phyloP scores from a whole-genome alignment of 2,113 vertebrate genomes.

The Podilymbus podiceps region DNA sequence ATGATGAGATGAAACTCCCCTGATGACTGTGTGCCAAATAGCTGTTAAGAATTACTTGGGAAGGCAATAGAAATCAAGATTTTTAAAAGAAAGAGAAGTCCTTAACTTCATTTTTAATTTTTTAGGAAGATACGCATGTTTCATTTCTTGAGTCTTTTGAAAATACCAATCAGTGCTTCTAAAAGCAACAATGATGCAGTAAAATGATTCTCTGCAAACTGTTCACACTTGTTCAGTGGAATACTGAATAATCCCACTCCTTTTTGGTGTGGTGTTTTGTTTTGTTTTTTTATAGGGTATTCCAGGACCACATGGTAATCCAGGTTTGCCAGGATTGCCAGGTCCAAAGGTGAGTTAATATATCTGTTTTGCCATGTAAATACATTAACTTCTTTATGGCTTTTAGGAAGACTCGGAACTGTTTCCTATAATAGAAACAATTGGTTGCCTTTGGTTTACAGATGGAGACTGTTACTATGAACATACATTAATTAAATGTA shows the following conservation, averaged over 20 bases:
- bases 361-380: background rate
- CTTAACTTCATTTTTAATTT: background rate
- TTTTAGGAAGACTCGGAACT: background rate
- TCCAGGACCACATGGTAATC: constrained; percentile 89
- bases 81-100: background rate
- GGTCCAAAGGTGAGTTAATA: constrained; percentile 87
- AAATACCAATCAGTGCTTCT: background rate
- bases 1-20: background rate
- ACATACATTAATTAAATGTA: background rate
- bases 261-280: background rate
- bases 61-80: background rate
- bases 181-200: background rate
- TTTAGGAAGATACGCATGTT: background rate
- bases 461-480: background rate
- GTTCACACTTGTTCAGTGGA: background rate
- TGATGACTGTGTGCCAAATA: background rate
- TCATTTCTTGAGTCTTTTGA: background rate
- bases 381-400: background rate
- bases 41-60: background rate
- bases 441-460: background rate
- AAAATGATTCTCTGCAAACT: background rate
- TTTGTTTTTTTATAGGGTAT: constrained; percentile 77
- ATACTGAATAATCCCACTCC: background rate
- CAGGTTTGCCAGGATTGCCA: constrained; percentile 87
- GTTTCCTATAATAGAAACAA: background rate